A percentile compares a stretch with the other conserved stretches of the same genome.
Conservation (phyloP, 2,888 invertebrate species). For the Cephus spinipes region DNA sequence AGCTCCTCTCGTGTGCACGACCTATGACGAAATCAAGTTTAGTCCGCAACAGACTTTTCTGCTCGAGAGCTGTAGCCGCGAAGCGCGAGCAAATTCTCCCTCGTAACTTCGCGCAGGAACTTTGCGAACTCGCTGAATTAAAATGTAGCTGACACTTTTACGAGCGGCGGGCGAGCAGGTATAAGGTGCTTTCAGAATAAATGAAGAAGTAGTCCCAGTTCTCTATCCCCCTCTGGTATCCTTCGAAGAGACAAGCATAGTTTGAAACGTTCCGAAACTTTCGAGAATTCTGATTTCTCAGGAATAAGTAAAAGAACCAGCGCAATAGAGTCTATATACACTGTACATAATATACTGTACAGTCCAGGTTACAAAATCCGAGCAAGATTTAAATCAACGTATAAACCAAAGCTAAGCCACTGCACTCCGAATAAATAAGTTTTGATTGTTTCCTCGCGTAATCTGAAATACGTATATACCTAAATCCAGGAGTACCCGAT, state of each 20-base stretch:
- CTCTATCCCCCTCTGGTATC: background rate
- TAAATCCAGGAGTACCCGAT: background rate
- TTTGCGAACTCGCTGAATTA: constrained; percentile 7
- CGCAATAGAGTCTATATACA: background rate
- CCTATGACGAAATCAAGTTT: constrained; percentile 2
- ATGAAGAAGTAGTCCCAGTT: background rate
- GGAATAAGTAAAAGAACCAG: background rate
- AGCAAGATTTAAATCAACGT: background rate
- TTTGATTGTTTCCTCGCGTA: background rate
- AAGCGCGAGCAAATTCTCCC: constrained; percentile 2
- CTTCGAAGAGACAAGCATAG: background rate
- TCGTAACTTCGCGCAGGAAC: background rate
- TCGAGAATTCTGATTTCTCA: background rate
- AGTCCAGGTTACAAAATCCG: background rate
- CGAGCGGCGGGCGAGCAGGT: background rate
- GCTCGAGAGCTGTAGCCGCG: background rate
- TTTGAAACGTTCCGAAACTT: background rate
- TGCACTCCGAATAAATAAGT: background rate
- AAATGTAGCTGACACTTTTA: constrained; percentile 7
- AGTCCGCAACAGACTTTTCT: background rate
- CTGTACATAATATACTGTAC: background rate
- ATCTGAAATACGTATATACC: background rate
- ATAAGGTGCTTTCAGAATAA: background rate
- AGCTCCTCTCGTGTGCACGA: background rate
- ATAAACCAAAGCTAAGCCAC: background rate